Percentiles rank a stretch among this genome's conserved stretches.
These are phyloP conservation scores for Drosophila neonasuta DNA, from an alignment of 2,888 invertebrate genomes.

Conservation along the genomic window DNA sequence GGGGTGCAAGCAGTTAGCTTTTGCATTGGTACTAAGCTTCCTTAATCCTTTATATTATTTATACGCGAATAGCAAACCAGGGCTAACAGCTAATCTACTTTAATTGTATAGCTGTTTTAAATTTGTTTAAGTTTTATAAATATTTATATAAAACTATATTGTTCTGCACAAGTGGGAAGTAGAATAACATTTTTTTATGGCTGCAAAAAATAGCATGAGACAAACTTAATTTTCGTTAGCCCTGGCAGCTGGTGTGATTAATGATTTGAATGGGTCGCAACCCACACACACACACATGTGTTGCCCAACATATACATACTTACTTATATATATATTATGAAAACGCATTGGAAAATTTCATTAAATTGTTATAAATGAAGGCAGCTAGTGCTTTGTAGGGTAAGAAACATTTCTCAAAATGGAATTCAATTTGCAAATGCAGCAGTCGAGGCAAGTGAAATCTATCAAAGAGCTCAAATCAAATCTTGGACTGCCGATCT, in stretches of 20 bases:
- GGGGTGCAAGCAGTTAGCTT: not conserved
- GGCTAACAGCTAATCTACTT: not conserved
- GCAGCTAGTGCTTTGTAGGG: constrained; percentile 21
- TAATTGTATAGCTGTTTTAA: too few relatives aligned
- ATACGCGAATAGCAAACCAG: not conserved
- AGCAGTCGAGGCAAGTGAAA: constrained; percentile 55
- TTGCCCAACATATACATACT: not conserved
- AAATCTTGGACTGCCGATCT: constrained; percentile 73
- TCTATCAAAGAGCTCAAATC: constrained; percentile 73
- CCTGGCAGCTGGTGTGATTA: constrained; percentile 65
- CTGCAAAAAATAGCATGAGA: constrained; percentile 21
- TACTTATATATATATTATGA: constrained; percentile 50
- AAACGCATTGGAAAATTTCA: constrained; percentile 76
- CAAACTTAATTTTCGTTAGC: constrained; percentile 73
- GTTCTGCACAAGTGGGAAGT: constrained; percentile 1
- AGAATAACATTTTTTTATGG: constrained; percentile 2
- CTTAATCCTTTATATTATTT: not conserved
- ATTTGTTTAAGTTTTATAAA: not conserved
- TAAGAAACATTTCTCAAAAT: constrained; percentile 55
- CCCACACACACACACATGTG: not conserved
- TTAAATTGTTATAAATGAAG: constrained; percentile 77
- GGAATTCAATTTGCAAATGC: constrained; percentile 77
- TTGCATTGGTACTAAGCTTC: not conserved
- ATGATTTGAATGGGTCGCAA: constrained; percentile 40
- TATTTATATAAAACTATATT: too few relatives aligned